Percentiles rank a stretch among this genome's conserved stretches.
Conservation (phyloP, 2,797 vertebrate species). For the Calcarius lapponicus region DNA sequence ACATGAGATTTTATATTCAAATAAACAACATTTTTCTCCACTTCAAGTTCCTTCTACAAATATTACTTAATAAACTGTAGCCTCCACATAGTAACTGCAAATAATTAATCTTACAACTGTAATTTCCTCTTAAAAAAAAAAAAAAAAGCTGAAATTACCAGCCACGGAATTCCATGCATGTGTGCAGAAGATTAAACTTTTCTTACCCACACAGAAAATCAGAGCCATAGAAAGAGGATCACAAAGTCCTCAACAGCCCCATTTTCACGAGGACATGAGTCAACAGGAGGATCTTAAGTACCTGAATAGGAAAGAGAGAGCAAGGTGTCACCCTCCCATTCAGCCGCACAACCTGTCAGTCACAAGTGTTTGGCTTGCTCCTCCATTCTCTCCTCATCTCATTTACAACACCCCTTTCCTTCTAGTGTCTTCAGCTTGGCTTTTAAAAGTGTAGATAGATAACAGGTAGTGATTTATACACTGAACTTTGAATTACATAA, state of each 20-base stretch:
- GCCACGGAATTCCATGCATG: neutral
- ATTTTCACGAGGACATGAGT: neutral
- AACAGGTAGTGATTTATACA: neutral
- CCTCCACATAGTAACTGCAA: neutral
- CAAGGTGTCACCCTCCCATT: rapidly evolving
- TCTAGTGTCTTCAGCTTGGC: neutral
- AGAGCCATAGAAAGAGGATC: neutral
- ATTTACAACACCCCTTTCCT: neutral
- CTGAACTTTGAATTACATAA: neutral
- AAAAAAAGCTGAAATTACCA: neutral
- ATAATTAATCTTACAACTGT: neutral
- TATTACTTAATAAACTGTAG: neutral
- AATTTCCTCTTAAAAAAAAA: neutral
- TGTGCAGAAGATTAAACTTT: neutral
- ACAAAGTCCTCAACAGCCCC: neutral
- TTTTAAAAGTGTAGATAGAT: neutral
- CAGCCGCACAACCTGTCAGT: neutral
- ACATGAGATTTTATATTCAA: neutral
- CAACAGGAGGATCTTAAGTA: neutral
- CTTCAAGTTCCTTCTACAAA: neutral
- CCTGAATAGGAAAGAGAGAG: neutral
- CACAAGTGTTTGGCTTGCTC: neutral
- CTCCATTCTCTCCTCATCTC: neutral
- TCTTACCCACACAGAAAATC: neutral
- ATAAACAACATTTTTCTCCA: neutral